These are phyloP conservation scores for Aldrovandia affinis DNA, from an alignment of 2,797 vertebrate genomes.

Conservation along the genomic window DNA sequence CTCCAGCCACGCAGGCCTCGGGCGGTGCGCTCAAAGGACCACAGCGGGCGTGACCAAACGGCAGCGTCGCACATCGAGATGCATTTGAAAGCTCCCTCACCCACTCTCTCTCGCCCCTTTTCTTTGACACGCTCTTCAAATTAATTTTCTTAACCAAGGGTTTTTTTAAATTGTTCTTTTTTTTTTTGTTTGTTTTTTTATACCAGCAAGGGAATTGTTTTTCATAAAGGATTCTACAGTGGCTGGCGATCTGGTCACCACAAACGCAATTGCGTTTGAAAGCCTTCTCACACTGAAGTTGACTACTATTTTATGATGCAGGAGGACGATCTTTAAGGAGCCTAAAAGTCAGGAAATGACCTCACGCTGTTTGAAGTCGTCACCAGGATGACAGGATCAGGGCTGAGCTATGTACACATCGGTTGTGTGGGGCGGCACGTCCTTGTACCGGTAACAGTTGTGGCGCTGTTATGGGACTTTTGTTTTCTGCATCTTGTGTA, in stretches of 20 bases:
- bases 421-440: slow-evolving; percentile 27
- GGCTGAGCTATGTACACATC: neutral
- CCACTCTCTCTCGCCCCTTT: neutral
- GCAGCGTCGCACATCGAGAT: neutral
- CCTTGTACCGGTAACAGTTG: slow-evolving; percentile 41
- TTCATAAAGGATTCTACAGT: neutral
- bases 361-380: neutral
- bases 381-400: slow-evolving; percentile 15
- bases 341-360: neutral
- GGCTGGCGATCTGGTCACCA: neutral
- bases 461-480: slow-evolving; percentile 34
- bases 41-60: neutral
- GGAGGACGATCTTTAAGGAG: neutral
- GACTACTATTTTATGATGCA: neutral
- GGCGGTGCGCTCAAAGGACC: neutral
- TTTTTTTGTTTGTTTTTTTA: slow-evolving; percentile 6
- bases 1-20: neutral
- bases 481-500: slow-evolving; percentile 36
- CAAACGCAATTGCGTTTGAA: neutral
- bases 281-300: neutral
- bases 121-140: neutral
- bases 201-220: neutral
- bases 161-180: neutral
- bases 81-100: neutral
- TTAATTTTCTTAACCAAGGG: neutral